A percentile compares a stretch with the other conserved stretches of the same genome.
Evolutionary conservation across 2,888 invertebrate species (phyloP).

Genomic region (Copidosoma aretas): DNA sequence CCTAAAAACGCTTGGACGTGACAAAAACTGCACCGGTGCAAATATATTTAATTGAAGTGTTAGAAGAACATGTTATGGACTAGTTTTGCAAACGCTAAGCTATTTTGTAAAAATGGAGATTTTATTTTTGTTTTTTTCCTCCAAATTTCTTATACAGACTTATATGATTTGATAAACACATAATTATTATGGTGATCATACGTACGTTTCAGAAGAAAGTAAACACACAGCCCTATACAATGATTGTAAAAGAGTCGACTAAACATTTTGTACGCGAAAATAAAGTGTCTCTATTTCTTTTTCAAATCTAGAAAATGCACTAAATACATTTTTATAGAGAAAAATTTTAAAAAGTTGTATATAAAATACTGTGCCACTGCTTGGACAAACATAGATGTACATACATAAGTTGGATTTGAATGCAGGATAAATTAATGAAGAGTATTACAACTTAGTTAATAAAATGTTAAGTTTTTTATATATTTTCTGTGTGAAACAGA

Average conservation of each 20-base stretch:
- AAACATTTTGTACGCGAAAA: conserved; percentile 30
- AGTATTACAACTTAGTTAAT: conserved; percentile 25
- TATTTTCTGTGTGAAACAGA: conserved; percentile 24
- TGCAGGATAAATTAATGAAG: conserved; percentile 21
- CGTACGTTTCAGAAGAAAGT: conserved; percentile 30
- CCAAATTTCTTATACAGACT: conserved; percentile 3
- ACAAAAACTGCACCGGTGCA: conserved; percentile 13
- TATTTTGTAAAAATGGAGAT: conserved; percentile 25
- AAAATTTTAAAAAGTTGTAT: conserved; percentile 28
- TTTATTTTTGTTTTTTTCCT: conserved; percentile 17
- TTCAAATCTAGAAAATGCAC: conserved; percentile 13
- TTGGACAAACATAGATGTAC: conserved; percentile 32
- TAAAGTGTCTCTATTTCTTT: conserved; percentile 17
- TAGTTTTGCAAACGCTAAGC: conserved; percentile 15
- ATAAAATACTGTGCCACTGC: conserved; percentile 42
- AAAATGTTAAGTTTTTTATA: conserved; percentile 31
- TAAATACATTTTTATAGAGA: conserved; percentile 27
- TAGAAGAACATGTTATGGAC: not conserved
- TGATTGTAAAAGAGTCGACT: conserved; percentile 14
- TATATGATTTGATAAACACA: conserved; percentile 1
- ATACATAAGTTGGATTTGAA: conserved; percentile 34
- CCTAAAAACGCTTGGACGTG: conserved; percentile 26
- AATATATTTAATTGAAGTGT: conserved; percentile 2
- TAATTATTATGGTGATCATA: not conserved
- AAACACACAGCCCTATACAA: conserved; percentile 6